Conservation (phyloP, 2,888 invertebrate species). For the Drosophila percnosoma region DNA sequence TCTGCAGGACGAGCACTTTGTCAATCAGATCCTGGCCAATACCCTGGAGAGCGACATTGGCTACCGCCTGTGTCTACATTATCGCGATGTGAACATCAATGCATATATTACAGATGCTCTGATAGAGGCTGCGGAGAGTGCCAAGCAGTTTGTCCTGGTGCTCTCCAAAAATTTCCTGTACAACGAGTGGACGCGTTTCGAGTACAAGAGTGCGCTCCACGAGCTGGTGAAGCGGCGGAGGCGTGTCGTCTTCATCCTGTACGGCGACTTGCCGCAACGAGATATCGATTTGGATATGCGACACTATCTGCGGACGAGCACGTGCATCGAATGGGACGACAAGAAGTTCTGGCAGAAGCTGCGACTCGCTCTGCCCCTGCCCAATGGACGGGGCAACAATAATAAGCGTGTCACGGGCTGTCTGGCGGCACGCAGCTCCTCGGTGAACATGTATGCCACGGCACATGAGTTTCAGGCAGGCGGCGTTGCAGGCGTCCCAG, state of each 20-base stretch:
- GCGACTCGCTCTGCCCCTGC: slow-evolving; percentile 93
- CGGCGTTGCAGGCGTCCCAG: slow-evolving; percentile 27
- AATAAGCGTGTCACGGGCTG: slow-evolving; percentile 80
- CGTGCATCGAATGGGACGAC: slow-evolving; percentile 97
- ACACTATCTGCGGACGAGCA: slow-evolving; percentile 95
- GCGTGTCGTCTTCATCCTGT: slow-evolving; percentile 94
- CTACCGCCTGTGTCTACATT: slow-evolving; percentile 95
- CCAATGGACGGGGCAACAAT: slow-evolving; percentile 72
- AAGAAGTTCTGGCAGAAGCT: slow-evolving; percentile 98
- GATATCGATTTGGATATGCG: slow-evolving; percentile 96
- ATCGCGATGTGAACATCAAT: slow-evolving; percentile 95
- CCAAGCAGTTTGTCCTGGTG: slow-evolving; percentile 94
- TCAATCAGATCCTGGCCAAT: slow-evolving; percentile 94
- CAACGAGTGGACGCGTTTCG: slow-evolving; percentile 97
- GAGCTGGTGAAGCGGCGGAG: slow-evolving; percentile 94
- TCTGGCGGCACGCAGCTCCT: slow-evolving; percentile 84
- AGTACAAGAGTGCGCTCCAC: slow-evolving; percentile 96
- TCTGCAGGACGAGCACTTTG: slow-evolving; percentile 96
- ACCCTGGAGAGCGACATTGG: slow-evolving; percentile 93
- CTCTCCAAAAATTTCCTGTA: slow-evolving; percentile 96
- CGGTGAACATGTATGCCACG: slow-evolving; percentile 76
- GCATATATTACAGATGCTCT: slow-evolving; percentile 96
- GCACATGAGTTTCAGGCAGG: slow-evolving; percentile 48
- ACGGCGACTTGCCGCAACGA: slow-evolving; percentile 94
- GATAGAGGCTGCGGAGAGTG: slow-evolving; percentile 95